Percentiles rank a stretch among this genome's conserved stretches.
Evolutionary conservation across 2,888 invertebrate genomes (phyloP).

Genomic region (Trichacis sp.): DNA sequence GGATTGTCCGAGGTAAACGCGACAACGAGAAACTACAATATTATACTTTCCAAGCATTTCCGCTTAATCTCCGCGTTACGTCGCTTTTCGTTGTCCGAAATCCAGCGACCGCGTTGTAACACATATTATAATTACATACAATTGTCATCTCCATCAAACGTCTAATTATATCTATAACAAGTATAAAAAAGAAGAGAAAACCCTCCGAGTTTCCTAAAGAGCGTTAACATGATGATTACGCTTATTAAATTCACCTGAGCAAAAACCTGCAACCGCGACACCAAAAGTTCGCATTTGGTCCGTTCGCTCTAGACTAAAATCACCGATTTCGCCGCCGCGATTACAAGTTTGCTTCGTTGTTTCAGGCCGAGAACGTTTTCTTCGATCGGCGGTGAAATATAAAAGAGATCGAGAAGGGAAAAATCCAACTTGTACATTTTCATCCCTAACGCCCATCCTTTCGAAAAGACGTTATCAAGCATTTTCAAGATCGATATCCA

Average conservation of each 20-base stretch:
- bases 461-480: no score
- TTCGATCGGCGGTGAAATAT: neutral
- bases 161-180: conserved; percentile 44
- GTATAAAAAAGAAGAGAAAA: conserved; percentile 50
- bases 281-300: neutral
- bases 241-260: conserved; percentile 35
- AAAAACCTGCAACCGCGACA: neutral
- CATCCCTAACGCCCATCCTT: conserved; percentile 22
- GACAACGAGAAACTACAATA: no score
- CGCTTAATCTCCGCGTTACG: neutral
- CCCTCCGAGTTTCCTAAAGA: conserved; percentile 31
- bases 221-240: conserved; percentile 36
- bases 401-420: conserved; percentile 43
- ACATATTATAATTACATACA: conserved; percentile 19
- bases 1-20: no score
- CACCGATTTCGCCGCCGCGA: neutral
- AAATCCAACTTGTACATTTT: conserved; percentile 24
- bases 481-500: no score
- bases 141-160: conserved; percentile 27
- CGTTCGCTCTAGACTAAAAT: neutral
- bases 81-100: conserved; percentile 7
- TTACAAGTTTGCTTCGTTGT: conserved; percentile 15
- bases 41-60: neutral
- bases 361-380: conserved; percentile 46
- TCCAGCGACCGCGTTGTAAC: conserved; percentile 3